A percentile compares a stretch with the other conserved stretches of the same genome.
phyloP scores from a whole-genome alignment of 2,797 vertebrate species.

The Arrhamphus sclerolepis region DNA sequence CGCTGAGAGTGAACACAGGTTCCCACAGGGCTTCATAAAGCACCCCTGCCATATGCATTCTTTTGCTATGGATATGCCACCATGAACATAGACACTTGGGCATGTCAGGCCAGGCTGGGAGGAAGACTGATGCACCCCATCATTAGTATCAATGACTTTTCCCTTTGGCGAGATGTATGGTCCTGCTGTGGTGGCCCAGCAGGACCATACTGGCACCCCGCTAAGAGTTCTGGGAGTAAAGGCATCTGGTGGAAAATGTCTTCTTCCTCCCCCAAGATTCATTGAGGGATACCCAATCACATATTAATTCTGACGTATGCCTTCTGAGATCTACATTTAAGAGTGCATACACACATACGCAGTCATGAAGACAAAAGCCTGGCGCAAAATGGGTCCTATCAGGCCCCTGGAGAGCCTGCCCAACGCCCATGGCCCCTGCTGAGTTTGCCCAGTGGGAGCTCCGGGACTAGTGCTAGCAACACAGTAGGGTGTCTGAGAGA shows the following conservation, averaged over 20 bases:
- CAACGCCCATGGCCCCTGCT: constrained; percentile 60
- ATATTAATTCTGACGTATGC: constrained; percentile 18
- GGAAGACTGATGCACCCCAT: constrained; percentile 75
- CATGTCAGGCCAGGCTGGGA: constrained; percentile 69
- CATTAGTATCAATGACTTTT: constrained; percentile 60
- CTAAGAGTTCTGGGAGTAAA: constrained; percentile 78
- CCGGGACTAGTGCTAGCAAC: constrained; percentile 49
- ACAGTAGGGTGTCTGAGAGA: constrained; percentile 73
- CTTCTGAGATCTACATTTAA: constrained; percentile 29
- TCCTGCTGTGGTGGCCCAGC: constrained; percentile 71
- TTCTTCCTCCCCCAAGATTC: constrained; percentile 52
- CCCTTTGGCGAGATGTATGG: constrained; percentile 70
- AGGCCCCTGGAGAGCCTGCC: constrained; percentile 53
- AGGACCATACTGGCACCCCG: constrained; percentile 72
- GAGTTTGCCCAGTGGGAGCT: constrained; percentile 74
- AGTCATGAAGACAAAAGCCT: constrained; percentile 58
- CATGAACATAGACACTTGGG: constrained; percentile 70
- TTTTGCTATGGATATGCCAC: constrained; percentile 72
- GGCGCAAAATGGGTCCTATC: constrained; percentile 57
- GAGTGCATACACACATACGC: constrained; percentile 16
- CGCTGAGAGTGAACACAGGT: constrained; percentile 70
- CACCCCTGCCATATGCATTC: constrained; percentile 72
- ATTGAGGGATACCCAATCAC: constrained; percentile 16
- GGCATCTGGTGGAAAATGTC: constrained; percentile 74
- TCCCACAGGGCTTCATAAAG: constrained; percentile 79